Percentiles rank a stretch among this genome's conserved stretches.
These are phyloP conservation scores for Pyrocephalus nanus DNA, from an alignment of 2,797 vertebrate species.

Conservation along the genomic window DNA sequence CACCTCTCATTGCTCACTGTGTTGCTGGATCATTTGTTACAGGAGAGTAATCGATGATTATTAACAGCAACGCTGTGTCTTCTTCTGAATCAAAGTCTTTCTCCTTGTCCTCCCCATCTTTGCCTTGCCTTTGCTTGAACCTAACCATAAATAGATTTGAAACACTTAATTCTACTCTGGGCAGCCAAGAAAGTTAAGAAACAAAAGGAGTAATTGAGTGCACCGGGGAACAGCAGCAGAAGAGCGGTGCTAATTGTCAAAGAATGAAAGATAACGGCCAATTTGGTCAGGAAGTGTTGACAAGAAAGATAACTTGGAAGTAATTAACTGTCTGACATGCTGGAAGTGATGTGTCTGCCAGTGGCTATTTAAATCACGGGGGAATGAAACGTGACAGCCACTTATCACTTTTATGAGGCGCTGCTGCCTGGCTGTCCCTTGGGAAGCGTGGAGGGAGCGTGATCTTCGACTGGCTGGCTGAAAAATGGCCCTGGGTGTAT, in stretches of 20 bases:
- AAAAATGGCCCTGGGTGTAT: background rate
- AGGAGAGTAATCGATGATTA: background rate
- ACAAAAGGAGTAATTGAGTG: background rate
- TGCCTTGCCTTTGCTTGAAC: background rate
- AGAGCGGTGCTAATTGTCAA: conserved; percentile 48
- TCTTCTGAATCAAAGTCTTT: background rate
- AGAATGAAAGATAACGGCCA: conserved; percentile 69
- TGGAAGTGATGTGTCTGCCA: conserved; percentile 67
- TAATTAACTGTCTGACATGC: conserved; percentile 69
- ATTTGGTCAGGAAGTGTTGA: conserved; percentile 71
- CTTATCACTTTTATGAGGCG: conserved; percentile 64
- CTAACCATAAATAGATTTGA: background rate
- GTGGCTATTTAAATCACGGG: conserved; percentile 63
- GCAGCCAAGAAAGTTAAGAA: background rate
- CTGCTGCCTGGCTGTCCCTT: conserved; percentile 25
- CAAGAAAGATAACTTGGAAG: conserved; percentile 73
- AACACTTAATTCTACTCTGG: conserved; percentile 5
- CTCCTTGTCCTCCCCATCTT: background rate
- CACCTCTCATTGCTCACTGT: background rate
- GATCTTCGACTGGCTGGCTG: background rate
- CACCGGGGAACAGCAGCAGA: background rate
- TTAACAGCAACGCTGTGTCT: background rate
- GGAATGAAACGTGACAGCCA: conserved; percentile 42
- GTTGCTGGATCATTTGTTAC: background rate
- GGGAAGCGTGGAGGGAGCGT: background rate